Base-by-base conservation (phyloP, 2,113 vertebrate species). In the Gnathonemus echidnorhynchus region DNA sequence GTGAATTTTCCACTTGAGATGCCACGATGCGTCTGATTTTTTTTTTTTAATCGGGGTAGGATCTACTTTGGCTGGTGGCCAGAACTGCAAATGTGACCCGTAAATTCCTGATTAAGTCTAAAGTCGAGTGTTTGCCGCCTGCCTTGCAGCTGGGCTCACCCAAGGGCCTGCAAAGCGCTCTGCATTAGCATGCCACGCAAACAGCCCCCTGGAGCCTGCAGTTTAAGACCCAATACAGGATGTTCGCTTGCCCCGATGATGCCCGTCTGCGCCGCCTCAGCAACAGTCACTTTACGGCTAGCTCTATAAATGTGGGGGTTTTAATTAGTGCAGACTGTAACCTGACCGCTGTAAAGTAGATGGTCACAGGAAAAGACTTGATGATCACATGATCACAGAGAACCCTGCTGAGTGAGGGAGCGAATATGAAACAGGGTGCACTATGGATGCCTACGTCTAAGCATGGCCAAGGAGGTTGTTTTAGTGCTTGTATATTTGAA, bases 1-100 rank as follows among this genome's bases (percentile, higher is more conserved):
- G 96, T 97, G 96, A 96, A 97, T 96, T 96, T 96, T 95, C 95
- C 95, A 96, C 96, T 96, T 95, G 95, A 96, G 96, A 96, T 96
- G 95, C 95, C 95, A 96, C 96, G 95, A 96, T 97, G 96, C 97
- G 96, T 97, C 96, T 94, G 95, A 95, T 96, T 96, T 97, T 96
- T 86, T 86, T 96, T 58, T 66, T 70, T 70, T 70, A 27, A 70
- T 70, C n/a, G 95, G 95, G 95, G 94, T 95, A 94, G 95, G 96
- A 96, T 96, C 95, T 95, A 93, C 95, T 95, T 95, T 96, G 96
- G 96, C 96, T 96, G 94, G 92, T 94, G 95, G 96, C 96, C 96
- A 93, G 94, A 95, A 93, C 92, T 85, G 31, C 52, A 93, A 92
- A 94, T 84, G 89, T 91, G 93, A 96, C 94, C 96, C 96, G 94